Conservation (phyloP, 1,140 invertebrate species). For the Idris sp. region DNA sequence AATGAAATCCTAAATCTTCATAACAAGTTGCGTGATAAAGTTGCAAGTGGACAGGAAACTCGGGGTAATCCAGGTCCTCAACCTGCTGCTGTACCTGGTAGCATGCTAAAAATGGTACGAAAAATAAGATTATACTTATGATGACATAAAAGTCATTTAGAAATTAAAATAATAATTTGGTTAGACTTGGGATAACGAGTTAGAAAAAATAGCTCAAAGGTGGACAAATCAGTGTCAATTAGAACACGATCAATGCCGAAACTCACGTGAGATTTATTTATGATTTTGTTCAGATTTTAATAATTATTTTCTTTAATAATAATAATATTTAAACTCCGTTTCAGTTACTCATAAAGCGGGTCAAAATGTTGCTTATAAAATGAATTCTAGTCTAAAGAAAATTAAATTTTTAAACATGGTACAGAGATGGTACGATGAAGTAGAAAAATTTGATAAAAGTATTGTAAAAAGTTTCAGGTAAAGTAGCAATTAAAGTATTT, state of each 20-base stretch:
- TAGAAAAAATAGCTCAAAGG: slow-evolving; percentile 79
- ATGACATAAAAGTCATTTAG: too few species aligned
- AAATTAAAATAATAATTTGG: too few species aligned
- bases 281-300: not conserved
- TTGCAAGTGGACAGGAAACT: slow-evolving; percentile 76
- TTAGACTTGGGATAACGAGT: slow-evolving; percentile 80
- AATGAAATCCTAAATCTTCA: slow-evolving; percentile 67
- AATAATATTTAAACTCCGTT: slow-evolving; percentile 54
- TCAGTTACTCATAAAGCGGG: slow-evolving; percentile 18
- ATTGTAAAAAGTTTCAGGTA: slow-evolving; percentile 22
- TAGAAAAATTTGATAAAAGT: slow-evolving; percentile 17
- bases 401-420: slow-evolving; percentile 12
- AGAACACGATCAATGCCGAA: slow-evolving; percentile 79
- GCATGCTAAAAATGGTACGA: slow-evolving; percentile 77
- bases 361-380: slow-evolving; percentile 41
- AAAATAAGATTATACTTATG: too few species aligned
- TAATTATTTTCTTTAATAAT: too few species aligned
- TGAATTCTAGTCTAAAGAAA: not conserved
- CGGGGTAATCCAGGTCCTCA: slow-evolving; percentile 78
- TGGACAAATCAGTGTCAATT: slow-evolving; percentile 81
- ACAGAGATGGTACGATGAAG: slow-evolving; percentile 45
- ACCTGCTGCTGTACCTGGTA: slow-evolving; percentile 72
- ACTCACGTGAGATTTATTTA: slow-evolving; percentile 75
- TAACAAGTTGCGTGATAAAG: slow-evolving; percentile 75
- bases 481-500: too few species aligned